A percentile compares a stretch with the other conserved stretches of the same genome.
These are phyloP conservation scores for Aproaerema taeniolella DNA, from an alignment of 2,888 invertebrate species.

Conservation along the genomic window DNA sequence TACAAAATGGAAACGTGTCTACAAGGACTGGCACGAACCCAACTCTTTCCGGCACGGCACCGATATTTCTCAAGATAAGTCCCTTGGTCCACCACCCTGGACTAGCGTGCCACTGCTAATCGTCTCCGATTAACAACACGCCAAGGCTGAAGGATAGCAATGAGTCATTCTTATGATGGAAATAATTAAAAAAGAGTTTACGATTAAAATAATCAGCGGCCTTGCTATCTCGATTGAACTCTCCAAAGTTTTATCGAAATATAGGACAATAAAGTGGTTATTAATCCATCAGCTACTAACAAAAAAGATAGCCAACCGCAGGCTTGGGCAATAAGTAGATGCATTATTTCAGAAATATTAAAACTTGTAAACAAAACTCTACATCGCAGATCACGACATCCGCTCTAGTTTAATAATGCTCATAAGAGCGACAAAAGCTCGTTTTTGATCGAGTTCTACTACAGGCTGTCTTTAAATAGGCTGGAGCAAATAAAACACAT, in stretches of 20 bases:
- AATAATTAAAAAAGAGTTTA: conserved; percentile 8
- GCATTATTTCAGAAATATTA: too few species aligned
- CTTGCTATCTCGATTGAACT: conserved; percentile 28
- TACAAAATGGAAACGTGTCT: conserved; percentile 37
- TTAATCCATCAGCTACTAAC: too few species aligned
- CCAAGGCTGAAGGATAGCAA: conserved; percentile 31
- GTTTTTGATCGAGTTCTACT: too few species aligned
- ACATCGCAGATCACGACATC: too few species aligned
- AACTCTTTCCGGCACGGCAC: conserved; percentile 53
- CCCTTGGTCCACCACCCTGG: conserved; percentile 35
- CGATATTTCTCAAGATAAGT: conserved; percentile 61
- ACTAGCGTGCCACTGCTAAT: conserved; percentile 38
- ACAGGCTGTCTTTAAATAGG: conserved; percentile 35
- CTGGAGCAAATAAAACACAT: conserved; percentile 61
- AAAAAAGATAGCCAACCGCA: too few species aligned
- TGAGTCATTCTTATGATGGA: conserved; percentile 14
- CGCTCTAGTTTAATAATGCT: too few species aligned
- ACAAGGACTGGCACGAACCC: conserved; percentile 48
- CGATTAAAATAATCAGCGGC: conserved; percentile 17
- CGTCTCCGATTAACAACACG: conserved; percentile 41
- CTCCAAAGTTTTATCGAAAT: conserved; percentile 3
- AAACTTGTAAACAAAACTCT: too few species aligned
- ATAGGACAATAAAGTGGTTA: conserved; percentile 4
- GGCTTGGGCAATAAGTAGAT: too few species aligned
- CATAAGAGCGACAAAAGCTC: too few species aligned